Conservation (phyloP, 2,113 vertebrate species). For the Phoxinus phoxinus region DNA sequence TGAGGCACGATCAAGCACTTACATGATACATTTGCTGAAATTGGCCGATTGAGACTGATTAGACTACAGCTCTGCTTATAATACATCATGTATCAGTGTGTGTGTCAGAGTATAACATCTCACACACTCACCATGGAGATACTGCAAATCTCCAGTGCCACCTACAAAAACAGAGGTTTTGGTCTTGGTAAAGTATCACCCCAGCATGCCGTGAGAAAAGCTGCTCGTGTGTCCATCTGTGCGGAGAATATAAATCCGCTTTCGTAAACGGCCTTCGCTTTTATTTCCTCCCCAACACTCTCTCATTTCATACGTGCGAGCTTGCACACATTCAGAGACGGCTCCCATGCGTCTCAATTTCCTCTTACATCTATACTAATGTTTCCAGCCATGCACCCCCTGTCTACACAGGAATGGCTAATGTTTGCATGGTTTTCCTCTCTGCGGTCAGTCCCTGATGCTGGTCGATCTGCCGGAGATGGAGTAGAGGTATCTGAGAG, state of each 20-base stretch:
- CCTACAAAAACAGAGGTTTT: slow-evolving; percentile 18
- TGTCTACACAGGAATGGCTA: slow-evolving; percentile 7
- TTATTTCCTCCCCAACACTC: not conserved
- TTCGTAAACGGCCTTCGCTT: not conserved
- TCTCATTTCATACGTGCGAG: not conserved
- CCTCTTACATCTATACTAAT: slow-evolving; percentile 35
- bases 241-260: slow-evolving; percentile 36
- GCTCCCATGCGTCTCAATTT: slow-evolving; percentile 10
- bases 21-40: not conserved
- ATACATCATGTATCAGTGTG: not conserved
- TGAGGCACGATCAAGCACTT: not conserved
- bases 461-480: slow-evolving; percentile 4
- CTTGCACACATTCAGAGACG: not conserved
- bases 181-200: not conserved
- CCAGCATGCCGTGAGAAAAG: not conserved
- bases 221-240: not conserved
- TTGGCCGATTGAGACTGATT: not conserved
- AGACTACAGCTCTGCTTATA: not conserved
- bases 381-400: slow-evolving; percentile 9
- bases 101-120: not conserved
- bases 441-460: slow-evolving; percentile 14
- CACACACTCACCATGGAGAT: not conserved
- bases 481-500: slow-evolving; percentile 35
- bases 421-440: slow-evolving; percentile 21
- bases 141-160: not conserved